phyloP scores from a whole-genome alignment of 2,888 invertebrate species.

The Rhingia rostrata region DNA sequence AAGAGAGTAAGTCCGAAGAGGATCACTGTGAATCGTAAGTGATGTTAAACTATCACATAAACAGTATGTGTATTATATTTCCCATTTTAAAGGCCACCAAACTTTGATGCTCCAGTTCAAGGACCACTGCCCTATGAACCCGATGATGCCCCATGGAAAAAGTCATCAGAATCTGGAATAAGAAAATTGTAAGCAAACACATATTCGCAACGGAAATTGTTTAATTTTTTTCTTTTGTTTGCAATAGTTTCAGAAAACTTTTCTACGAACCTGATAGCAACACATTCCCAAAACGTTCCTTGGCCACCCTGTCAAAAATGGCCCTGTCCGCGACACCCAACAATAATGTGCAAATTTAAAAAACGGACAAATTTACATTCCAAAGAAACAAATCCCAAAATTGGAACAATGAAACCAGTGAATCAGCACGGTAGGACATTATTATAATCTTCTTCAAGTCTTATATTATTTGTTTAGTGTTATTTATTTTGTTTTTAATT shows the following conservation, averaged over 20 bases:
- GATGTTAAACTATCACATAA: neutral
- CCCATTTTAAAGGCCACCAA: constrained; percentile 82
- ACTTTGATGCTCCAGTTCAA: constrained; percentile 95
- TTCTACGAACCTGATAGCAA: constrained; percentile 88
- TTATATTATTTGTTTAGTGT: constrained; percentile 1
- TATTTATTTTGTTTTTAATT: constrained; percentile 11
- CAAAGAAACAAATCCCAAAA: constrained; percentile 42
- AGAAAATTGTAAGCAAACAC: constrained; percentile 91
- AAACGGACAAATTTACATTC: constrained; percentile 5
- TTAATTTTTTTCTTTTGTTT: constrained; percentile 75
- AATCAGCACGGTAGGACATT: constrained; percentile 43
- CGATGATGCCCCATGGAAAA: constrained; percentile 97
- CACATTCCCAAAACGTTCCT: constrained; percentile 90
- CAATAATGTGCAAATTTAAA: constrained; percentile 63
- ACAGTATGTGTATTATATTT: constrained; percentile 4
- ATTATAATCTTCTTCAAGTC: constrained; percentile 4
- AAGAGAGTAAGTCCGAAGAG: constrained; percentile 77
- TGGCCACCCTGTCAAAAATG: constrained; percentile 91
- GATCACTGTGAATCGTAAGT: constrained; percentile 78
- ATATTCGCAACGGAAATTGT: neutral
- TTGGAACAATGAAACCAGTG: constrained; percentile 35
- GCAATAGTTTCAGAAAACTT: constrained; percentile 92
- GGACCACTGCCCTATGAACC: constrained; percentile 98
- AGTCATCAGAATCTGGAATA: constrained; percentile 91
- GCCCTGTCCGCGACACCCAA: constrained; percentile 83